Evolutionary conservation across 2,888 invertebrate species (phyloP).

Genomic region (Onthophagus sagittarius): DNA sequence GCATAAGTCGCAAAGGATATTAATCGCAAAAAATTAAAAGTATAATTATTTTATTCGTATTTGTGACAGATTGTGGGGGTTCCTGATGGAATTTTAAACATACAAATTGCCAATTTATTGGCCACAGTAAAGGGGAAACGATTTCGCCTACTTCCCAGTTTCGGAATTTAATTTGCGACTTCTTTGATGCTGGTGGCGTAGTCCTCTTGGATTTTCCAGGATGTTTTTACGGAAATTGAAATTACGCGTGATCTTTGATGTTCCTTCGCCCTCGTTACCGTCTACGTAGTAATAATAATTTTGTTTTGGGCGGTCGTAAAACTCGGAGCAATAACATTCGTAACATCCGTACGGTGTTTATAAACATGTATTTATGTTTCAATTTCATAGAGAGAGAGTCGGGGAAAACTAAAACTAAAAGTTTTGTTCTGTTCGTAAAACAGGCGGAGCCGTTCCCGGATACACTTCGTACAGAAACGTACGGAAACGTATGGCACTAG

Average conservation of each 20-base stretch:
- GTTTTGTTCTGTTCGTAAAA: background rate
- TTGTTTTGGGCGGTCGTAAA: background rate
- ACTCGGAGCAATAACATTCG: background rate
- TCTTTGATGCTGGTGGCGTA: background rate
- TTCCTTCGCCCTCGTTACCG: background rate
- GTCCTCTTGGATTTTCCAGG: background rate
- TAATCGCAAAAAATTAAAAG: background rate
- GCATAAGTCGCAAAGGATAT: no score
- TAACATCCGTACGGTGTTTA: background rate
- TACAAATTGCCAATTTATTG: slow-evolving; percentile 38
- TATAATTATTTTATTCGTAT: no score
- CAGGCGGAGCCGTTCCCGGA: background rate
- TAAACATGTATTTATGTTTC: background rate
- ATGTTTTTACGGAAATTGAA: background rate
- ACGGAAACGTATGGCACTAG: background rate
- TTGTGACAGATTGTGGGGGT: background rate
- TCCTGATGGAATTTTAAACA: slow-evolving; percentile 34
- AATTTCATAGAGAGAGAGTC: background rate
- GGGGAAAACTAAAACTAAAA: background rate
- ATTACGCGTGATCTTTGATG: background rate
- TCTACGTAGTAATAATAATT: background rate
- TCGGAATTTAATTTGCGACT: slow-evolving; percentile 26
- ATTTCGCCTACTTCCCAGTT: slow-evolving; percentile 25
- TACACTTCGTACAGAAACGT: background rate
- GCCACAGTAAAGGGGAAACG: slow-evolving; percentile 28